Percentiles rank a stretch among this genome's conserved stretches.
phyloP scores from a whole-genome alignment of 2,888 invertebrate genomes.

The Zhuqinia jingwanae region DNA sequence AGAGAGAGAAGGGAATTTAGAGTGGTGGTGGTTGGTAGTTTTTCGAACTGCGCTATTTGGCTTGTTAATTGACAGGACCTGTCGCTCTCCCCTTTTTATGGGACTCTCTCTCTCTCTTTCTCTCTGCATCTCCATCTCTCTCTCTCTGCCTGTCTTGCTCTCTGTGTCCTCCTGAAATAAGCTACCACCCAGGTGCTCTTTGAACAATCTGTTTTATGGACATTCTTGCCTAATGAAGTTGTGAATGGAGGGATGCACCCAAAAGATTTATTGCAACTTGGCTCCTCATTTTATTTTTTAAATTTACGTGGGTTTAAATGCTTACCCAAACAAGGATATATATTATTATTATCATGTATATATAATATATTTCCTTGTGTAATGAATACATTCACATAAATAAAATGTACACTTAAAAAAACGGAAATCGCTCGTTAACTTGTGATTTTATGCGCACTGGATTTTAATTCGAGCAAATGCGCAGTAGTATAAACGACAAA shows the following conservation, averaged over 20 bases:
- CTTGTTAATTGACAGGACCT: slow-evolving; percentile 71
- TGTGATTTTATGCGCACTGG: neutral
- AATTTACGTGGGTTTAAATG: slow-evolving; percentile 51
- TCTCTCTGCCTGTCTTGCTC: slow-evolving; percentile 55
- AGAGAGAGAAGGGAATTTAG: neutral
- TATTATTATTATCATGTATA: neutral
- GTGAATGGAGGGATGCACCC: slow-evolving; percentile 72
- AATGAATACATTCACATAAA: neutral
- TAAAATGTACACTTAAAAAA: neutral
- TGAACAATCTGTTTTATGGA: slow-evolving; percentile 53
- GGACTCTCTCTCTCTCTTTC: slow-evolving; percentile 41
- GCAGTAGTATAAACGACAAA: no score
- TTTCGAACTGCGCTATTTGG: slow-evolving; percentile 67
- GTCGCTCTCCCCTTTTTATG: slow-evolving; percentile 72
- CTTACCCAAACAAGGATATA: slow-evolving; percentile 33
- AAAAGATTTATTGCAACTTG: slow-evolving; percentile 68
- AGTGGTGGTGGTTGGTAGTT: slow-evolving; percentile 49
- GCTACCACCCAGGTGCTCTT: slow-evolving; percentile 73
- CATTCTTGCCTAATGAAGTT: slow-evolving; percentile 73
- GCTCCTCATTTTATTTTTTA: neutral
- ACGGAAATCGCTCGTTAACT: neutral
- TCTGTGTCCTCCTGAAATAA: slow-evolving; percentile 67
- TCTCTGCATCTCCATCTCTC: slow-evolving; percentile 18
- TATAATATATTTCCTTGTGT: neutral
- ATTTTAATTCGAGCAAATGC: neutral